Evolutionary conservation across 2,888 invertebrate species (phyloP).

Genomic region (Drosophila meridionalis): DNA sequence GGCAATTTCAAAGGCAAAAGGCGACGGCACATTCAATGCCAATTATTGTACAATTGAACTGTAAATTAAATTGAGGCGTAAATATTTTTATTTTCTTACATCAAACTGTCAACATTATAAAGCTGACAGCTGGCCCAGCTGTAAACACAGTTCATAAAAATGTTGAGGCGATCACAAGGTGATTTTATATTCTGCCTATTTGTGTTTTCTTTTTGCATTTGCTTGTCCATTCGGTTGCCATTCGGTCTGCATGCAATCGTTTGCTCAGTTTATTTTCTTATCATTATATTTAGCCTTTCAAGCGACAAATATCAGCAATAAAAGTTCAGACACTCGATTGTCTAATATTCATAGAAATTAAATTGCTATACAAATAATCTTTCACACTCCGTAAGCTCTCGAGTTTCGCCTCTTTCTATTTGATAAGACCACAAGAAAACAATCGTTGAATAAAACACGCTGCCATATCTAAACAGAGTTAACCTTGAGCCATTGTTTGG

Average conservation of each 20-base stretch:
- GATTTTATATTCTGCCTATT: constrained; percentile 15
- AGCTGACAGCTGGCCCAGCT: constrained; percentile 34
- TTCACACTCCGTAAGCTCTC: neutral
- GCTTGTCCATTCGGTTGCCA: constrained; percentile 19
- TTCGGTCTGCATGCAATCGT: neutral
- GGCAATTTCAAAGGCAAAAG: constrained; percentile 4
- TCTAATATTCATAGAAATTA: neutral
- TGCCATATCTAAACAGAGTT: constrained; percentile 6
- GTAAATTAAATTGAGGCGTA: constrained; percentile 55
- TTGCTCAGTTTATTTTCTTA: constrained; percentile 37
- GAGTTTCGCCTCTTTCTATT: neutral
- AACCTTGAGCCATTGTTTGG: constrained; percentile 41
- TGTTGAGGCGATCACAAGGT: constrained; percentile 5
- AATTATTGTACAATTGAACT: constrained; percentile 54
- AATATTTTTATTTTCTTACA: constrained; percentile 62
- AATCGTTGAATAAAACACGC: neutral
- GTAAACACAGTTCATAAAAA: constrained; percentile 30
- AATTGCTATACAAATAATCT: neutral
- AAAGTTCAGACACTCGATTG: constrained; percentile 11
- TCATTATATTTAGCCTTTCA: constrained; percentile 27
- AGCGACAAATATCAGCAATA: constrained; percentile 9
- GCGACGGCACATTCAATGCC: constrained; percentile 35
- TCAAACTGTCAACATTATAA: constrained; percentile 32
- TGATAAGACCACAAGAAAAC: neutral
- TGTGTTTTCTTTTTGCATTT: constrained; percentile 11